Evolutionary conservation across 2,113 vertebrate genomes (phyloP), one percentile per base, ranked within the genome.

Genomic region (Macquaria ambigua): DNA sequence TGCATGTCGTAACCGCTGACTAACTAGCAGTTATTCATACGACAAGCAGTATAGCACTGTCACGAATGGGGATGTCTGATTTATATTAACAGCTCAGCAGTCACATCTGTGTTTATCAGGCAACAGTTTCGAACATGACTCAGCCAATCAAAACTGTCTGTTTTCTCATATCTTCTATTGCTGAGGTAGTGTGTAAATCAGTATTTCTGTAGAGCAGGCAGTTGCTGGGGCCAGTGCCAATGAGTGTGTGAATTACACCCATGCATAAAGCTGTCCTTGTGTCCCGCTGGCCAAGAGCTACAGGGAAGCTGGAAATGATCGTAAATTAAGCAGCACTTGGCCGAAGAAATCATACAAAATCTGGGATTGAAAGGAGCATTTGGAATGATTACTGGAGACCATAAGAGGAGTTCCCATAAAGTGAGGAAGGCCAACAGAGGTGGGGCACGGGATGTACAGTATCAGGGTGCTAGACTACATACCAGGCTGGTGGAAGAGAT

Each of bases 261-360:
- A 67, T 92, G 87, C 90, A 94, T 94, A 92, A 93, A 93, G 92
- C 92, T 92, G 92, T 90, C 89, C 93, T 94, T 95, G 91, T 93
- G 87, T 90, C 90, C 89, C 69, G 84, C 89, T 87, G 89, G 92
- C 93, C 91, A 95, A 92, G 87, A 94, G 90, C 93, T 91, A 84
- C 87, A 80, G 92, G 92, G 90, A 94, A 90, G 83, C 90, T 92
- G 90, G 90, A 94, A 94, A 93, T 92, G 92, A 91, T 88, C 82
- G 83, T 94, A 95, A 95, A 94, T 94, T 92, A 94, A 92, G 84
- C 85, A 83, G 92, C 85, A 88, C 86, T 93, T 92, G 91, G 93
- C 90, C 46, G 86, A 84, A 81, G 89, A 87, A 93, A 94, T 87
- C 78, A 75, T 88, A 89, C 85, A 79, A 87, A 94, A 95, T 95